Conservation (phyloP, 2,113 vertebrate genomes). For the Galeopterus variegatus region DNA sequence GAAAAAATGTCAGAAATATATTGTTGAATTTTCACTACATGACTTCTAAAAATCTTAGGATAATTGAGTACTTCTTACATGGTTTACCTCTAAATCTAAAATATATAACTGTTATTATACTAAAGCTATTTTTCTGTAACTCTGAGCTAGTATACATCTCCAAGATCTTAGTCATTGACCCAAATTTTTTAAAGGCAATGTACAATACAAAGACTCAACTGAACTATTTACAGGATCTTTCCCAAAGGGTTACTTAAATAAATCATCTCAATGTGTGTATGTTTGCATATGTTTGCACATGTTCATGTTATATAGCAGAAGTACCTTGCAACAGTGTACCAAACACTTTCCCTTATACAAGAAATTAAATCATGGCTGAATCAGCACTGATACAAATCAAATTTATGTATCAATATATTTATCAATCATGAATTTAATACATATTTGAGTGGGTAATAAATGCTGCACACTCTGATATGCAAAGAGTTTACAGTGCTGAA, state of each 20-base stretch:
- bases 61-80: background rate
- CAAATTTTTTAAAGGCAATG: background rate
- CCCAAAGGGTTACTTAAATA: background rate
- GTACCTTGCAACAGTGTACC: background rate
- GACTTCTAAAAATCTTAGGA: background rate
- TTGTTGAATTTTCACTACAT: slow-evolving; percentile 15
- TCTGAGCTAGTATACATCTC: background rate
- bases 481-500: background rate
- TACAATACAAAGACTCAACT: background rate
- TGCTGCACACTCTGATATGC: background rate
- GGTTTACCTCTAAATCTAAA: background rate
- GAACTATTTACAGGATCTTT: background rate
- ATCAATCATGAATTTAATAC: background rate
- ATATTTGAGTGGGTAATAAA: background rate
- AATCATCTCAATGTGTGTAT: background rate
- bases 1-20: slow-evolving; percentile 8
- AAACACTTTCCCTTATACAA: background rate
- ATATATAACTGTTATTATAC: background rate
- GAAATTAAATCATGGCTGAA: background rate
- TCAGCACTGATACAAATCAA: background rate
- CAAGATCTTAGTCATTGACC: background rate
- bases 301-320: background rate
- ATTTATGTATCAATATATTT: background rate
- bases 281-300: background rate
- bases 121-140: slow-evolving; percentile 15